These are phyloP conservation scores for Macropodus opercularis DNA, from an alignment of 2,797 vertebrate genomes.

Conservation along the genomic window DNA sequence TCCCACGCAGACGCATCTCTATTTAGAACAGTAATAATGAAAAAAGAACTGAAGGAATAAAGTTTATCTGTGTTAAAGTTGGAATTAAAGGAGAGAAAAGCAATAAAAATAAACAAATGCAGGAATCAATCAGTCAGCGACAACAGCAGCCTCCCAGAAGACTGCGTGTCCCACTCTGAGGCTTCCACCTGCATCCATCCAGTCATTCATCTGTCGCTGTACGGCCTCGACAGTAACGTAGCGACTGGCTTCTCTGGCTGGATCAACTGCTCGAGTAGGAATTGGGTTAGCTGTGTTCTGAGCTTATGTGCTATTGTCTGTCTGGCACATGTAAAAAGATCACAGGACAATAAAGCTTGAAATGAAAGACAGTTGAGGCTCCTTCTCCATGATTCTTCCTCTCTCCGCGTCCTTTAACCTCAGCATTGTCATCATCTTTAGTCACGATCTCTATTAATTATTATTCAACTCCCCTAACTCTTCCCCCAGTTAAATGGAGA, in stretches of 20 bases:
- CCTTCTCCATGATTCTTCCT: not conserved
- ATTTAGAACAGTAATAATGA: too few relatives aligned
- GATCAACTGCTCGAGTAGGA: slow-evolving; percentile 1
- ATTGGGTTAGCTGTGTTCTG: not conserved
- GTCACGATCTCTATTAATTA: too few relatives aligned
- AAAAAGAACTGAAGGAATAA: not conserved
- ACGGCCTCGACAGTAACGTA: slow-evolving; percentile 5
- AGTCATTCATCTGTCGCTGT: slow-evolving; percentile 4
- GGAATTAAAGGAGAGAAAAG: not conserved
- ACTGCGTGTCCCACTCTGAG: not conserved
- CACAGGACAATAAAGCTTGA: not conserved
- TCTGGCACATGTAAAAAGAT: not conserved
- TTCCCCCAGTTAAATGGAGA: too few relatives aligned
- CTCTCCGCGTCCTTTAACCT: not conserved
- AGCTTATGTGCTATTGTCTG: not conserved
- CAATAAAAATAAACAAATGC: not conserved
- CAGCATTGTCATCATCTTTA: too few relatives aligned
- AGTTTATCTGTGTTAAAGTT: not conserved
- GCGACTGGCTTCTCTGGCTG: slow-evolving; percentile 5
- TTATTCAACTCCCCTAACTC: too few relatives aligned
- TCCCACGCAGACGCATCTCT: too few relatives aligned
- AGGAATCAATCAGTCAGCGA: not conserved
- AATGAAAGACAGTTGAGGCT: not conserved
- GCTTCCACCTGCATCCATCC: not conserved
- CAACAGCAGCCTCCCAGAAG: not conserved